Evolutionary conservation across 2,888 invertebrate genomes (phyloP).

Genomic region (Aporophyla nigra): DNA sequence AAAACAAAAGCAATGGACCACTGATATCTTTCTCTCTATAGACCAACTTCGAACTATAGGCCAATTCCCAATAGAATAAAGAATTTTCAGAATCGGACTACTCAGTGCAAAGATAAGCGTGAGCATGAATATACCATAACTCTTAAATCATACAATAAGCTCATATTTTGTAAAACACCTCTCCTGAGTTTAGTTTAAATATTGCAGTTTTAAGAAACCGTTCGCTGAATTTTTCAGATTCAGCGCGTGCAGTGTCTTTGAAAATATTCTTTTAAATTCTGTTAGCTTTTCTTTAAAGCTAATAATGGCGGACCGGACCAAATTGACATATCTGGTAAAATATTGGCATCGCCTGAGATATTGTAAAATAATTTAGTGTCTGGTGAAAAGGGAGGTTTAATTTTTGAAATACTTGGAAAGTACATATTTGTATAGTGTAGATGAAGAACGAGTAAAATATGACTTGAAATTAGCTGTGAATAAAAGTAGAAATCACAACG

Average conservation of each 20-base stretch:
- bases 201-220: conserved; percentile 6
- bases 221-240: conserved; percentile 20
- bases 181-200: not conserved
- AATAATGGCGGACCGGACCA: conserved; percentile 43
- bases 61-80: too few species aligned
- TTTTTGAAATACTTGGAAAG: conserved; percentile 6
- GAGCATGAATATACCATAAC: not conserved
- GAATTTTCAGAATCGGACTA: too few species aligned
- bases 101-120: too few species aligned
- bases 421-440: not conserved
- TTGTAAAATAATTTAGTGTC: conserved; percentile 41
- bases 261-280: conserved; percentile 46
- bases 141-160: conserved; percentile 1
- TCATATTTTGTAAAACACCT: not conserved
- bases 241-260: conserved; percentile 18
- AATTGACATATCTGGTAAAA: conserved; percentile 57
- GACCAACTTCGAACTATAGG: too few species aligned
- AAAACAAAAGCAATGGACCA: not conserved
- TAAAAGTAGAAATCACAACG: not conserved
- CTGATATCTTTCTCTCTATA: not conserved
- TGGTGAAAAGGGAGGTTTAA: conserved; percentile 3
- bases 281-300: conserved; percentile 44
- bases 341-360: conserved; percentile 51
- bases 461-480: not conserved
- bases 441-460: not conserved